A percentile compares a stretch with the other conserved stretches of the same genome.
Evolutionary conservation across 1,140 invertebrate genomes (phyloP).

Genomic region (Hyphantria cunea): DNA sequence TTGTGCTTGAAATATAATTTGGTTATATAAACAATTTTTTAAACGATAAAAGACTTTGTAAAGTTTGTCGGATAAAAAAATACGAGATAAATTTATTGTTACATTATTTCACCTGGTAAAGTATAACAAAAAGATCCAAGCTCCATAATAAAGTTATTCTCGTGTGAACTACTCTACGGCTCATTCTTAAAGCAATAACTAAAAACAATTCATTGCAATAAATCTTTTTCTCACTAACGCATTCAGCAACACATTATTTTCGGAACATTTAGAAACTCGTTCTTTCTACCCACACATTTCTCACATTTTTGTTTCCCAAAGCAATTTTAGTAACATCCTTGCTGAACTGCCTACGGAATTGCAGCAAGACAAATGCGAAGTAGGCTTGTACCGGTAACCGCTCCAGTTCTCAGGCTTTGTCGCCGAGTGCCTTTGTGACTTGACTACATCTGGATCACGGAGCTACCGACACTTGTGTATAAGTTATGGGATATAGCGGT

Average conservation of each 20-base stretch:
- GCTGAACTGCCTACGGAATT: conserved; percentile 23
- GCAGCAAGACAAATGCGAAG: conserved; percentile 43
- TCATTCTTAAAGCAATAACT: too few relatives aligned
- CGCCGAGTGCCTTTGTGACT: conserved; percentile 43
- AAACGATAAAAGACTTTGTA: too few relatives aligned
- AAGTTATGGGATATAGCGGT: conserved; percentile 22
- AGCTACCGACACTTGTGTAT: conserved; percentile 31
- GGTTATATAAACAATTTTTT: too few relatives aligned
- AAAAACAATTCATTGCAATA: too few relatives aligned
- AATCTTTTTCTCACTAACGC: background rate
- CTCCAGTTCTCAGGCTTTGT: conserved; percentile 51
- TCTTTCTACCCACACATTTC: background rate
- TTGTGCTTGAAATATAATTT: too few relatives aligned
- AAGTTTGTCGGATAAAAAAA: too few relatives aligned
- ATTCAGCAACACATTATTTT: too few relatives aligned
- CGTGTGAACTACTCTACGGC: too few relatives aligned
- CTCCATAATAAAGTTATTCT: too few relatives aligned
- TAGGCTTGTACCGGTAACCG: conserved; percentile 49
- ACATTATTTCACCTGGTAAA: too few relatives aligned
- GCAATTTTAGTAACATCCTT: conserved; percentile 24
- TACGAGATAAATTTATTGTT: too few relatives aligned
- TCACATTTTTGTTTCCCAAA: conserved; percentile 8
- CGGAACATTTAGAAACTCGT: background rate
- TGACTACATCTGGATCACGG: conserved; percentile 47
- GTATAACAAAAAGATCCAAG: too few relatives aligned